A percentile compares a stretch with the other conserved stretches of the same genome.
Evolutionary conservation across 2,797 vertebrate genomes (phyloP).

Genomic region (Pantherophis alleghaniensis): DNA sequence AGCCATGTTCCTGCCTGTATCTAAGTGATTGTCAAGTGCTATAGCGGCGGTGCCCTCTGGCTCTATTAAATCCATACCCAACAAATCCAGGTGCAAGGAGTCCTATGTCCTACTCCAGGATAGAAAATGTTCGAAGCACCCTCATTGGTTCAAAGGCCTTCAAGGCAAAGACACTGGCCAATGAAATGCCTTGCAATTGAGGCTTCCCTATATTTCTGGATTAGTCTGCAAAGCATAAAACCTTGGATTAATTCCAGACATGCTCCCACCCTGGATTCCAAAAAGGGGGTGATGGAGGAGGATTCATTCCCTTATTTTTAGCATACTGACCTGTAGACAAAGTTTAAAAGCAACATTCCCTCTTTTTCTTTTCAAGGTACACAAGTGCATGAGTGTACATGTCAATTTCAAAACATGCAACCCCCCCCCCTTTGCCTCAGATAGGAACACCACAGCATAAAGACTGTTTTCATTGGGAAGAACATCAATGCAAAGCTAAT

Average conservation of each 20-base stretch:
- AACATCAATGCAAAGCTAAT: constrained; percentile 51
- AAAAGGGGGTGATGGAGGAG: not conserved
- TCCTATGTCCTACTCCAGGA: not conserved
- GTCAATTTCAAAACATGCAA: not conserved
- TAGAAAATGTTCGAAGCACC: not conserved
- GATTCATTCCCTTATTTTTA: not conserved
- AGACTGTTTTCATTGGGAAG: constrained; percentile 54
- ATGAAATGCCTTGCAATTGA: not conserved
- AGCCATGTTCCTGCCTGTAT: not conserved
- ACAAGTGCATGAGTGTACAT: not conserved
- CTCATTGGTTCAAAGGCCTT: not conserved
- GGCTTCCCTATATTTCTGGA: not conserved
- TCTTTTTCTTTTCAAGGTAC: constrained; percentile 2
- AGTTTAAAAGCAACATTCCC: not conserved
- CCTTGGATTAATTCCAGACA: not conserved
- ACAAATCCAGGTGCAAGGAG: not conserved
- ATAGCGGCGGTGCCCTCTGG: not conserved
- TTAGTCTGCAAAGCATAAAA: not conserved
- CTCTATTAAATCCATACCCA: not conserved
- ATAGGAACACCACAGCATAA: constrained; percentile 61
- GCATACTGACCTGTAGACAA: not conserved
- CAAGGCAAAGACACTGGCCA: not conserved
- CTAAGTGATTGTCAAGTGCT: not conserved
- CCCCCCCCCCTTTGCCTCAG: constrained; percentile 38
- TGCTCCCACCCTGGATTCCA: not conserved